Evolutionary conservation across 2,888 invertebrate species (phyloP).

Genomic region (Lymantria dispar): DNA sequence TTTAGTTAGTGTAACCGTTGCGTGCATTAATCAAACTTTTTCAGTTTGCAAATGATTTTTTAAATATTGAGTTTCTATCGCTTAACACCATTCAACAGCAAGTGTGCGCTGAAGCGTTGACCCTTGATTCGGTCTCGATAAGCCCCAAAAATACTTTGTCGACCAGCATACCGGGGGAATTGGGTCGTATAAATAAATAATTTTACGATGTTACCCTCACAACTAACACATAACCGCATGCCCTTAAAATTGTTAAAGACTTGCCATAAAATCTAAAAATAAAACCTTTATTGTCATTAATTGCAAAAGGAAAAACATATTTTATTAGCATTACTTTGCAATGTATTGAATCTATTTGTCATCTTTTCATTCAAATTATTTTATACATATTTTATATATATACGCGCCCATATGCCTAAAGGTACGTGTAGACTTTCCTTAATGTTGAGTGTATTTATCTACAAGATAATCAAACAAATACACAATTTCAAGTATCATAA

Average conservation of each 20-base stretch:
- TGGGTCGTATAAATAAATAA: constrained; percentile 78
- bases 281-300: constrained; percentile 47
- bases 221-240: constrained; percentile 62
- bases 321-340: constrained; percentile 23
- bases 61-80: constrained; percentile 15
- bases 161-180: constrained; percentile 69
- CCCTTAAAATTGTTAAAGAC: constrained; percentile 62
- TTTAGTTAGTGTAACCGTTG: too few species aligned
- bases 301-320: constrained; percentile 39
- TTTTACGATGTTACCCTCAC: constrained; percentile 68
- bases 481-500: too few species aligned
- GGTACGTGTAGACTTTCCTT: too few species aligned
- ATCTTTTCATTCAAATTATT: too few species aligned
- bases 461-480: too few species aligned
- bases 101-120: constrained; percentile 72
- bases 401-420: too few species aligned
- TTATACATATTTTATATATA: too few species aligned
- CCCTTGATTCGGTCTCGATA: constrained; percentile 76
- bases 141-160: constrained; percentile 75
- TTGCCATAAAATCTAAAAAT: constrained; percentile 49
- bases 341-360: constrained; percentile 21
- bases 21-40: too few species aligned
- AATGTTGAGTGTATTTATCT: too few species aligned
- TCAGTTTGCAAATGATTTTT: too few species aligned
- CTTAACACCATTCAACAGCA: constrained; percentile 51